Base-by-base conservation (phyloP, 2,113 vertebrate species). In the Tragelaphus imberbis region DNA sequence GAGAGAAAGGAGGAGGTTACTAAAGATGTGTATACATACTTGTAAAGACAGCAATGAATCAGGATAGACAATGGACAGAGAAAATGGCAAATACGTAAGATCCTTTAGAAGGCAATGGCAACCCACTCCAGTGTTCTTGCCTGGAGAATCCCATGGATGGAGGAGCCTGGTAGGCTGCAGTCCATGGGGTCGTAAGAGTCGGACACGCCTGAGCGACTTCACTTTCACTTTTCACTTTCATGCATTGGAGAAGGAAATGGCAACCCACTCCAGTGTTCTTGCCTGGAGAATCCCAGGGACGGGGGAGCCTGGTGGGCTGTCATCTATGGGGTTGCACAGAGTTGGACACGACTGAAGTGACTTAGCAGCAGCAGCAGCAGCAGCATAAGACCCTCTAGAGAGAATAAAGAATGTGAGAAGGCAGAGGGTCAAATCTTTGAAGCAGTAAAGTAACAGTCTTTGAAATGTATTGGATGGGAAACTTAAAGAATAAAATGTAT, bases 261-360 rank as follows among this genome's bases (percentile, higher is more conserved):
- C 59, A 61, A 61, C 59, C 12, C 59, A 61, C 12, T 28, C 6
- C 59, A 61, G 27, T 61, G 6, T 30, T 61, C 59, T 61, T 61
- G 59, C 59, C 27, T 14, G 27, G 59, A 61, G 27, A 61, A 61
- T 61, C 27, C 27, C 27, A 61, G 12, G 59, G 12, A 61, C 2
- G 0, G 12, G 0, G 27, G 27, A 28, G 27, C 59, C 59, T 3
- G 59, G 59, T 28, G 59, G 59, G 12, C 59, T 28, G 12, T 27
- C 2, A 0, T 61, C 27, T 61, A 6, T 28, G 59, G 59, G 59
- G 59, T 28, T 0, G 2, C 59, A 14, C 5, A 30, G 59, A 61
- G 59, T 63, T 0, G 0, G 5, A 63, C 61, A 30, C 0, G 6
- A 63, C 61, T 30, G 61, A 63, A 30, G 28, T 0, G 13, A 63